Evolutionary conservation across 2,888 invertebrate genomes (phyloP).

Genomic region (Netelia melanura): DNA sequence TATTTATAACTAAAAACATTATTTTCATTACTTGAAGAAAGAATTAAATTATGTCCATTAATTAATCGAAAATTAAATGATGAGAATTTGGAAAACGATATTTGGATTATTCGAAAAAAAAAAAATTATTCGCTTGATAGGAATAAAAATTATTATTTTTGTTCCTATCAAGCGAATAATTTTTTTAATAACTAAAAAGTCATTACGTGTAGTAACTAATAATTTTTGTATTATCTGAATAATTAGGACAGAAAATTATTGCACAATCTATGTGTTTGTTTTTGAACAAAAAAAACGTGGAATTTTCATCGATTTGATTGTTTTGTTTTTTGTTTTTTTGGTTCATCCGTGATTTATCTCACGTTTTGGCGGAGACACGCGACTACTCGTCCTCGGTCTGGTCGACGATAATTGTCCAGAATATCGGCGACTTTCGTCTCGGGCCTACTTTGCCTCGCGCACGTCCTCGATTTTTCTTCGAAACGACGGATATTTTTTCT

Average conservation of each 20-base stretch:
- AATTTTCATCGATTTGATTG: not conserved
- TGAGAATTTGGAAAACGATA: too few relatives aligned
- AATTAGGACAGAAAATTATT: too few relatives aligned
- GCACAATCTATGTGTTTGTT: too few relatives aligned
- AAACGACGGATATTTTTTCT: conserved; percentile 13
- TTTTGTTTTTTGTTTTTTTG: not conserved
- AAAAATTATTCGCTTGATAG: too few relatives aligned
- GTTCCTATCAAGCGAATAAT: too few relatives aligned
- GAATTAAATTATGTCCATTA: not conserved
- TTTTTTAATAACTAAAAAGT: too few relatives aligned
- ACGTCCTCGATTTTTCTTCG: conserved; percentile 51
- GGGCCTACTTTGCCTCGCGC: conserved; percentile 37
- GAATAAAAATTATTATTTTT: too few relatives aligned
- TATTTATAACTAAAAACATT: not conserved
- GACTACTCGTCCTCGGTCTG: not conserved
- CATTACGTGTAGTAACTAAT: too few relatives aligned
- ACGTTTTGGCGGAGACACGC: not conserved
- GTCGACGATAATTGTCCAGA: conserved; percentile 19
- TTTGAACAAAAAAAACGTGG: not conserved
- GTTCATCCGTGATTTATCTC: not conserved
- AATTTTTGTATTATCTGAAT: too few relatives aligned
- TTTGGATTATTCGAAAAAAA: too few relatives aligned
- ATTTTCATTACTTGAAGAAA: not conserved
- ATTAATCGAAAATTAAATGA: not conserved
- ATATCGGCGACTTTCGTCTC: conserved; percentile 29